Evolutionary conservation across 1,140 invertebrate species (phyloP).

Genomic region (Anagrus nilaparvatae): DNA sequence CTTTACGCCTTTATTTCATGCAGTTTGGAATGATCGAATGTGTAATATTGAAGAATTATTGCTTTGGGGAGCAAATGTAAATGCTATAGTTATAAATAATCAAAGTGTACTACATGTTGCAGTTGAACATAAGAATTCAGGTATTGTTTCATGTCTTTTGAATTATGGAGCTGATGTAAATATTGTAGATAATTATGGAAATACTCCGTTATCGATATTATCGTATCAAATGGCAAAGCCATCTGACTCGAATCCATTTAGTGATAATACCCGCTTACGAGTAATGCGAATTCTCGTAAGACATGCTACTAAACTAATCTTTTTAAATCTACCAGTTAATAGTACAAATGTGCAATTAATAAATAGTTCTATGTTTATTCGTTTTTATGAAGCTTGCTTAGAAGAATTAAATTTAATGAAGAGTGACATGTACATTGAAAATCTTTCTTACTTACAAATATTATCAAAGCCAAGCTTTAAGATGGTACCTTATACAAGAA

Average conservation of each 20-base stretch:
- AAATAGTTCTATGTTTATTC: background rate
- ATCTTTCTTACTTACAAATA: background rate
- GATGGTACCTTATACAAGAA: background rate
- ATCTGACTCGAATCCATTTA: background rate
- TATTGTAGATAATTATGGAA: background rate
- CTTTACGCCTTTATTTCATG: slow-evolving; percentile 2
- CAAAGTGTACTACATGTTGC: slow-evolving; percentile 2
- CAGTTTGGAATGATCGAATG: slow-evolving; percentile 1
- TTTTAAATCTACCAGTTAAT: background rate
- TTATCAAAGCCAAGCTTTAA: background rate
- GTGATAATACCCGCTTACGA: background rate
- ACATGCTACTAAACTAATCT: background rate
- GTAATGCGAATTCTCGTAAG: background rate
- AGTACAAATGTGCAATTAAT: background rate
- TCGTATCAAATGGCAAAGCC: background rate
- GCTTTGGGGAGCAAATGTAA: background rate
- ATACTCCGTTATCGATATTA: slow-evolving; percentile 2
- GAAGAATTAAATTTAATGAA: background rate
- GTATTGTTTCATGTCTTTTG: background rate
- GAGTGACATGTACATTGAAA: background rate
- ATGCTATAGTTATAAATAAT: background rate
- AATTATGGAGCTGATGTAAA: slow-evolving; percentile 1
- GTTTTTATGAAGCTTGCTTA: background rate
- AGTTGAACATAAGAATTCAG: background rate
- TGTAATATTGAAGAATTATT: background rate